phyloP scores from a whole-genome alignment of 1,140 invertebrate species.

The Stegodyphus dumicola region DNA sequence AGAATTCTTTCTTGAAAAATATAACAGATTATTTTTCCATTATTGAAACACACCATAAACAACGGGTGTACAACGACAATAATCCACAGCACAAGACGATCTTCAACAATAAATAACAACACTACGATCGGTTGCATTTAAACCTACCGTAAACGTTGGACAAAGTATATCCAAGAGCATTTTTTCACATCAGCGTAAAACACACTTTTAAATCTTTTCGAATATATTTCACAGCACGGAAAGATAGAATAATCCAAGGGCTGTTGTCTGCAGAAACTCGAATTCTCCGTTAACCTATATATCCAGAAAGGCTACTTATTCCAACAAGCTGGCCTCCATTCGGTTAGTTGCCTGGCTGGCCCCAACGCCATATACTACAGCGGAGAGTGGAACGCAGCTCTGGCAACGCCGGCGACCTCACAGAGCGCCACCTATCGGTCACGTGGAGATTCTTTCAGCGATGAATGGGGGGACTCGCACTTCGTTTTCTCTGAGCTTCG shows the following conservation, averaged over 20 bases:
- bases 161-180: neutral
- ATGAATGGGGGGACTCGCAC: neutral
- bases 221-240: too few species aligned
- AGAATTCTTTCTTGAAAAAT: too few species aligned
- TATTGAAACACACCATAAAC: too few species aligned
- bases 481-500: neutral
- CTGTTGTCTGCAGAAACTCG: neutral
- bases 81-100: too few species aligned
- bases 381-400: neutral
- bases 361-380: neutral
- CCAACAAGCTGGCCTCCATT: neutral
- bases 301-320: neutral
- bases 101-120: too few species aligned
- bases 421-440: slow-evolving; percentile 44
- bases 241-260: neutral
- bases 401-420: slow-evolving; percentile 9
- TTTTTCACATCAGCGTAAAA: neutral
- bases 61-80: too few species aligned
- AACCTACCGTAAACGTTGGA: neutral
- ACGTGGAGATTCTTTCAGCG: slow-evolving; percentile 21
- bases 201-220: too few species aligned
- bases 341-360: neutral
- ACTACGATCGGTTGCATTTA: too few species aligned
- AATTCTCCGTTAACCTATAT: neutral
- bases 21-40: too few species aligned